Evolutionary conservation across 1,140 invertebrate species (phyloP), one percentile per base, ranked within the genome.

Genomic region (Drosophila elegans): DNA sequence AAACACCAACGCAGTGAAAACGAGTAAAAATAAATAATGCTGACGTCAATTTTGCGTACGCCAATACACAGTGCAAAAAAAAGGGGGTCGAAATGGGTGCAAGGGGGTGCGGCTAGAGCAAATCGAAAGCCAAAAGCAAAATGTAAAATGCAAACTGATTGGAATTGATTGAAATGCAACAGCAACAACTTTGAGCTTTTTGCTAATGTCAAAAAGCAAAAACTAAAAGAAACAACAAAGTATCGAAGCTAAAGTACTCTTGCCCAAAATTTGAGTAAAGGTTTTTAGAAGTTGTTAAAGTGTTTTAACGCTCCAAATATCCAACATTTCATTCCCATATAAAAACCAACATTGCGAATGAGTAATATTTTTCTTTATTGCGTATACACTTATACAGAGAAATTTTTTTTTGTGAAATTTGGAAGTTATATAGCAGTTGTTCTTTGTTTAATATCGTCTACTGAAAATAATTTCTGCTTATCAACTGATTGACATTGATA

Each of bases 11-110:
- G 71, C 69, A 88, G 36, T 77, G 53, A 25, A 63, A 74, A 67
- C 56, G 71, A 79, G 85, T 86, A 86, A 88, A 86, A 86, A 86
- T 86, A 86, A 82, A 88, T 72, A 82, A 72, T 82, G 79, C 75
- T 86, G 83, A 86, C 83, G 83, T 86, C 83, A 86, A 82, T 79
- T 93, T 93, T 66, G 91, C 95, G 94, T 81, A 81, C 34, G 36
- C 49, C 36, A 38, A 51, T 57, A 67, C 68, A 71, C 36, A 74
- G 48, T n/a, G 42, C 60, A n/a, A 25, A 54, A 38, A 21, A 25
- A 16, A 2, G 7, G n/a, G 48, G 29, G 29, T 13, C 11, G 49
- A 10, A 39, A 12, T 9, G 13, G 49, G 32, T 29, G 11, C 16
- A 21, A 7, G 12, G n/a, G 16, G 27, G 36, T 11, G n/a, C 41